A percentile compares a stretch with the other conserved stretches of the same genome.
Conservation (phyloP, 2,888 invertebrate species). For the Chalcis sispes region DNA sequence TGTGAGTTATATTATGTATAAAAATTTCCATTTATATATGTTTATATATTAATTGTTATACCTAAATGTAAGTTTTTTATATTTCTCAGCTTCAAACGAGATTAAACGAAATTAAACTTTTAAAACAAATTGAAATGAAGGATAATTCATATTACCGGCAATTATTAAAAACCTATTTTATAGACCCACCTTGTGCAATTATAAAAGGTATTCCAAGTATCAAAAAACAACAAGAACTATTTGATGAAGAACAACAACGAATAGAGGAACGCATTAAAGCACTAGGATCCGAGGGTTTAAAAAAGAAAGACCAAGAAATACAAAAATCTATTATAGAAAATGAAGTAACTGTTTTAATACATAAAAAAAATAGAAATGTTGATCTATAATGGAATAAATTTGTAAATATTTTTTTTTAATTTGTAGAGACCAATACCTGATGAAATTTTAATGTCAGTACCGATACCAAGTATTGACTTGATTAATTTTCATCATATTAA, state of each 20-base stretch:
- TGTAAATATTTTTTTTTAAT: conserved; percentile 33
- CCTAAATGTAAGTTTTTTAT: conserved; percentile 1
- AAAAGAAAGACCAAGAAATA: conserved; percentile 80
- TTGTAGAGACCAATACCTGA: conserved; percentile 83
- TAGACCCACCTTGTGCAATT: conserved; percentile 80
- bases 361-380: conserved; percentile 6
- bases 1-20: conserved; percentile 77
- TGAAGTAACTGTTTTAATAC: conserved; percentile 78
- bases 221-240: conserved; percentile 81
- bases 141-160: conserved; percentile 83
- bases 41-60: too few species aligned
- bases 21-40: background rate
- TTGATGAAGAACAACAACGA: conserved; percentile 84
- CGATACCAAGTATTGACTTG: conserved; percentile 85
- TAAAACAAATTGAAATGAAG: conserved; percentile 81
- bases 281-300: conserved; percentile 84
- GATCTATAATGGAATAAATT: conserved; percentile 13
- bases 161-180: conserved; percentile 83
- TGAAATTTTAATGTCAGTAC: conserved; percentile 84
- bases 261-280: conserved; percentile 81
- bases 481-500: conserved; percentile 83
- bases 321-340: conserved; percentile 85
- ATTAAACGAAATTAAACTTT: conserved; percentile 82
- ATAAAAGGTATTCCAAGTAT: conserved; percentile 83
- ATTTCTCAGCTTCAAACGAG: conserved; percentile 80